phyloP scores from a whole-genome alignment of 2,888 invertebrate genomes.

The Drosophila picticornis region DNA sequence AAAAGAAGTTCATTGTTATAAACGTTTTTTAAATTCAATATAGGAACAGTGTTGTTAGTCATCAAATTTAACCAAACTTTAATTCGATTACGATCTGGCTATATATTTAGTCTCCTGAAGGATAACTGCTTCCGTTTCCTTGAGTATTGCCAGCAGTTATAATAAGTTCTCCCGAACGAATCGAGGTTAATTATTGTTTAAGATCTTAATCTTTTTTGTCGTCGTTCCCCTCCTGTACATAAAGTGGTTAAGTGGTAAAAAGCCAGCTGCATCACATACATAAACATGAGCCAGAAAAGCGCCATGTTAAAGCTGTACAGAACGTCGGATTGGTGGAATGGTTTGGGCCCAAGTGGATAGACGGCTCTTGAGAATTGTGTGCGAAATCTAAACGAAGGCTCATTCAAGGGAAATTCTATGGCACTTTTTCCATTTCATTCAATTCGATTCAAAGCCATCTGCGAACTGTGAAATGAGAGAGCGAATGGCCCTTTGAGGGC shows the following conservation, averaged over 20 bases:
- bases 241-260: slow-evolving; percentile 27
- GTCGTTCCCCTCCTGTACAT: neutral
- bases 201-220: slow-evolving; percentile 34
- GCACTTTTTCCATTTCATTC: slow-evolving; percentile 68
- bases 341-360: slow-evolving; percentile 32
- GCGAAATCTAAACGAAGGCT: slow-evolving; percentile 70
- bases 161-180: slow-evolving; percentile 2
- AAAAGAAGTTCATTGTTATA: neutral
- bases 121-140: neutral
- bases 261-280: slow-evolving; percentile 16
- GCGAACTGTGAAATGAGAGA: slow-evolving; percentile 71
- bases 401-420: slow-evolving; percentile 69
- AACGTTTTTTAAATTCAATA: neutral
- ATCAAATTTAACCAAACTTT: neutral
- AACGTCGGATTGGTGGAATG: slow-evolving; percentile 5
- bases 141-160: neutral
- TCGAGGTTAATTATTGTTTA: slow-evolving; percentile 38
- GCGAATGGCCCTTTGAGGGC: slow-evolving; percentile 56
- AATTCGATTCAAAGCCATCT: slow-evolving; percentile 67
- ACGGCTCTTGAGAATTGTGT: slow-evolving; percentile 69
- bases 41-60: neutral
- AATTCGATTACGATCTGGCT: neutral
- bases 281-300: slow-evolving; percentile 55
- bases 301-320: slow-evolving; percentile 28
- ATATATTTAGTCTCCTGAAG: no score